phyloP scores from a whole-genome alignment of 2,888 invertebrate genomes.

The Dinocampus coccinellae region DNA sequence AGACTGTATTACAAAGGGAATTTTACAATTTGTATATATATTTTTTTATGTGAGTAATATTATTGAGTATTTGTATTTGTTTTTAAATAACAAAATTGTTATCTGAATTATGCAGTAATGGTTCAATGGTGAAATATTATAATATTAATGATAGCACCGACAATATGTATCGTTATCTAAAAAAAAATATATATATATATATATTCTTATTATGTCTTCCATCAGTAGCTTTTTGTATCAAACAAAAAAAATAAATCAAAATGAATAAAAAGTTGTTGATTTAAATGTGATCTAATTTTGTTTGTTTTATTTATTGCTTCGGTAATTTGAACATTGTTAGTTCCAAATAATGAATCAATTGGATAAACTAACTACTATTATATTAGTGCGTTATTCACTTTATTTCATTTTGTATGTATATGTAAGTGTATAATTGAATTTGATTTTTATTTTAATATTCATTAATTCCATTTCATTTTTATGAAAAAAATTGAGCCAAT shows the following conservation, averaged over 20 bases:
- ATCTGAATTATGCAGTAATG: not conserved
- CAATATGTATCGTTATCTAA: too few relatives aligned
- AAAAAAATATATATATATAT: not conserved
- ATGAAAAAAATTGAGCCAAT: not conserved
- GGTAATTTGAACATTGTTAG: not conserved
- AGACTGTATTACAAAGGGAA: not conserved
- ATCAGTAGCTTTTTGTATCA: not conserved
- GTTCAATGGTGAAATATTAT: not conserved
- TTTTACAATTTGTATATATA: not conserved
- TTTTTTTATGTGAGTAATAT: not conserved
- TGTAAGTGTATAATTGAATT: constrained; percentile 25
- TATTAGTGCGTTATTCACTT: not conserved
- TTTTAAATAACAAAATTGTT: not conserved
- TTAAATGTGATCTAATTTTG: not conserved
- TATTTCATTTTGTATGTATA: constrained; percentile 21
- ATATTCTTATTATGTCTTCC: not conserved
- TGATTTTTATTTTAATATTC: not conserved
- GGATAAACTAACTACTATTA: not conserved
- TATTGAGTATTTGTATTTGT: not conserved
- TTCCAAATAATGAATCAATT: not conserved
- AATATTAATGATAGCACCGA: not conserved
- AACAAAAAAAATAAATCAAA: not conserved
- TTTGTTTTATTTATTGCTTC: not conserved
- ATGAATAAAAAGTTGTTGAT: not conserved
- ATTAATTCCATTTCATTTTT: not conserved